These are phyloP conservation scores for Asobara japonica DNA, from an alignment of 1,140 invertebrate genomes.

Conservation along the genomic window DNA sequence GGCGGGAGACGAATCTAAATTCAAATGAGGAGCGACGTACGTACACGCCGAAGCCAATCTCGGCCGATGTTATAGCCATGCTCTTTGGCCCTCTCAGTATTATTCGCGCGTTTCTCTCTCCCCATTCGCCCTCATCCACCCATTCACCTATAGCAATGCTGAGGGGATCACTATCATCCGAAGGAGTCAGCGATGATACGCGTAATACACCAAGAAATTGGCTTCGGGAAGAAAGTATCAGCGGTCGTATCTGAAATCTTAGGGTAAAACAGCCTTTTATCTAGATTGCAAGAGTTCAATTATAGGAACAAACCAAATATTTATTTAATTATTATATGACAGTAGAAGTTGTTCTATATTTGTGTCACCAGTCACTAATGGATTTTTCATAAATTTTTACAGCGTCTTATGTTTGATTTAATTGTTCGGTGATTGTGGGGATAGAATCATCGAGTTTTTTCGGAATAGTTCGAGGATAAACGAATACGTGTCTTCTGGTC, in stretches of 20 bases:
- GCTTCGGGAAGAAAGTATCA: not conserved
- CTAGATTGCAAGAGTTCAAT: not conserved
- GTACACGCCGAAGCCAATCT: constrained; percentile 51
- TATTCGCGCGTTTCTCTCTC: not conserved
- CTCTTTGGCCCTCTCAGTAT: constrained; percentile 12
- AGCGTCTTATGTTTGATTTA: too few species aligned
- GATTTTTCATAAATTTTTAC: too few species aligned
- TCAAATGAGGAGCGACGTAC: constrained; percentile 56
- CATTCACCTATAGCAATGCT: constrained; percentile 5
- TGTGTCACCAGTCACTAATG: too few species aligned
- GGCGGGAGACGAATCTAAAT: constrained; percentile 57
- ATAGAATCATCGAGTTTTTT: too few species aligned
- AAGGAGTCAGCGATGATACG: not conserved
- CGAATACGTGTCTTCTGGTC: too few species aligned
- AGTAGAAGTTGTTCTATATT: too few species aligned
- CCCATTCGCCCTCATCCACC: not conserved
- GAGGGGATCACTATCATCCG: constrained; percentile 18
- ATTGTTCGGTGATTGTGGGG: too few species aligned
- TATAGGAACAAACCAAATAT: too few species aligned
- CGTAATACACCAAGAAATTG: constrained; percentile 5
- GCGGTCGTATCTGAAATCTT: not conserved
- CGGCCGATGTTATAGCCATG: constrained; percentile 47
- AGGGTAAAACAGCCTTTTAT: too few species aligned
- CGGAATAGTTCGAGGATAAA: too few species aligned
- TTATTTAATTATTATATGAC: not conserved